Conservation (phyloP, 1,140 invertebrate genomes). For the Patella vulgata region DNA sequence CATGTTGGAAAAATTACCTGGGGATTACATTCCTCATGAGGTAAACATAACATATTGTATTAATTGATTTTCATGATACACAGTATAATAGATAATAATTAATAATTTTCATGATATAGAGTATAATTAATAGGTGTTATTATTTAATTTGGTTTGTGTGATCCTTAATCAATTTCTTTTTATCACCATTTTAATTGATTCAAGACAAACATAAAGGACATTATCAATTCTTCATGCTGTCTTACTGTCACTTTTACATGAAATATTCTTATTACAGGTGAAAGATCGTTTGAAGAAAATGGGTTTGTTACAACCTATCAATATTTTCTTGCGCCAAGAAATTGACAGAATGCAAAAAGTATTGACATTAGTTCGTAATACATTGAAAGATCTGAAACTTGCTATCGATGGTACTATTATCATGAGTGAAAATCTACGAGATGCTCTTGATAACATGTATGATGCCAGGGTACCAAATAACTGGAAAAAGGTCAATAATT, state of each 20-base stretch:
- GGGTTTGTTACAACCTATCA: conserved; percentile 76
- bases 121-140: too few relatives aligned
- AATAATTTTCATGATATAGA: too few relatives aligned
- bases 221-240: too few relatives aligned
- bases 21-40: conserved; percentile 90
- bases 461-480: conserved; percentile 91
- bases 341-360: conserved; percentile 93
- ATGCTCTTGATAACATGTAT: conserved; percentile 94
- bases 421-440: conserved; percentile 89
- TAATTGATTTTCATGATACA: conserved; percentile 1
- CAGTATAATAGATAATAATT: too few relatives aligned
- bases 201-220: too few relatives aligned
- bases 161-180: too few relatives aligned
- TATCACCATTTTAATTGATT: too few relatives aligned
- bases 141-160: too few relatives aligned
- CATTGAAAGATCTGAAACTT: conserved; percentile 89
- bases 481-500: conserved; percentile 83
- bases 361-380: conserved; percentile 80
- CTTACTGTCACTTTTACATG: too few relatives aligned
- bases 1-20: conserved; percentile 92
- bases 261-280: conserved; percentile 56
- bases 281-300: conserved; percentile 65
- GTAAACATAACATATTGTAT: conserved; percentile 67
- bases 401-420: conserved; percentile 97
- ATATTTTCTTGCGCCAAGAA: conserved; percentile 83